These are phyloP conservation scores for Seriola dumerili DNA, from an alignment of 2,113 vertebrate species.

Conservation along the genomic window DNA sequence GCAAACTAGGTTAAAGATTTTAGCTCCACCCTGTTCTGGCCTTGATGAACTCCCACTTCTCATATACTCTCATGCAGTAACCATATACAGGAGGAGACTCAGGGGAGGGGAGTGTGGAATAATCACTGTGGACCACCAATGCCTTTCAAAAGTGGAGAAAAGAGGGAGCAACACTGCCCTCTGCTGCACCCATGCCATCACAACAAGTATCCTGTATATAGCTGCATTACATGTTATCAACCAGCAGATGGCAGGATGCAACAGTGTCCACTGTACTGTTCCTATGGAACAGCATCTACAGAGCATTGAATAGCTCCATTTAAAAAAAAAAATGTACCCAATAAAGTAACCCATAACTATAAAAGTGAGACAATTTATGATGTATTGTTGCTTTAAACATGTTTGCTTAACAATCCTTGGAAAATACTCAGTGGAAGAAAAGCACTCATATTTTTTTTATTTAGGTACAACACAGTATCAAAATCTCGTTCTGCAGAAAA, in stretches of 20 bases:
- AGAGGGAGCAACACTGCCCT: slow-evolving; percentile 41
- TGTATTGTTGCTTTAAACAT: background rate
- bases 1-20: slow-evolving; percentile 18
- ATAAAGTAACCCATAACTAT: background rate
- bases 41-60: slow-evolving; percentile 2
- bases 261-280: background rate
- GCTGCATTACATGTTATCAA: slow-evolving; percentile 27
- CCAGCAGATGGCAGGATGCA: slow-evolving; percentile 68
- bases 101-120: slow-evolving; percentile 27
- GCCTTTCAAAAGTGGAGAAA: background rate
- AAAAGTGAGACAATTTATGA: background rate
- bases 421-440: background rate
- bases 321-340: background rate
- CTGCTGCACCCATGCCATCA: slow-evolving; percentile 39
- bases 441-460: no score
- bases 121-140: background rate
- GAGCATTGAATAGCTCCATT: background rate
- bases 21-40: background rate
- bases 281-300: no score
- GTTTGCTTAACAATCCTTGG: background rate
- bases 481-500: background rate
- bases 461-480: no score
- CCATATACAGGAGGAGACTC: background rate
- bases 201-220: background rate
- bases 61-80: slow-evolving; percentile 11